A percentile compares a stretch with the other conserved stretches of the same genome.
These are phyloP conservation scores for Spodoptera frugiperda DNA, from an alignment of 1,140 invertebrate species.

Conservation along the genomic window DNA sequence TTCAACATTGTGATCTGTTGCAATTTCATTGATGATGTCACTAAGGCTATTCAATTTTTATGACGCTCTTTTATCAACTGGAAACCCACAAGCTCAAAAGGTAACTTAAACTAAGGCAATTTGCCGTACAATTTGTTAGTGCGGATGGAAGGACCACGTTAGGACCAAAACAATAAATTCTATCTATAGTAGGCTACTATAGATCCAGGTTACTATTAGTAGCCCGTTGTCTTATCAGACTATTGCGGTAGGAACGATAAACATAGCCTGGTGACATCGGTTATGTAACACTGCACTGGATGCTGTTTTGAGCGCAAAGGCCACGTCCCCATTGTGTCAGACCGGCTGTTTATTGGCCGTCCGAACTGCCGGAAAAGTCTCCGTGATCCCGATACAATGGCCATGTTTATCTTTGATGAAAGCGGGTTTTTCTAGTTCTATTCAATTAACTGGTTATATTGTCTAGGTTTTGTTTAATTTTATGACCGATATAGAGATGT, in stretches of 20 bases:
- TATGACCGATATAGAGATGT: too few relatives aligned
- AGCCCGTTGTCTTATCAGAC: not conserved
- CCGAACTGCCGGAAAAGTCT: slow-evolving; percentile 17
- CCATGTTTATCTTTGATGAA: not conserved
- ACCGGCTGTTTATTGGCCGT: slow-evolving; percentile 25
- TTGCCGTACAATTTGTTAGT: too few relatives aligned
- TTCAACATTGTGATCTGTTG: slow-evolving; percentile 17
- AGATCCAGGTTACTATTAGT: too few relatives aligned
- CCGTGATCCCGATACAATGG: slow-evolving; percentile 4
- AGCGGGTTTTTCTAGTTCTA: not conserved
- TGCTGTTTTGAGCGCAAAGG: slow-evolving; percentile 23
- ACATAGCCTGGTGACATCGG: slow-evolving; percentile 9
- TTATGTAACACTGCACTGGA: slow-evolving; percentile 1
- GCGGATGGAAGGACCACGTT: too few relatives aligned
- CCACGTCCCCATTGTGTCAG: slow-evolving; percentile 29
- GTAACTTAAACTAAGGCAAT: too few relatives aligned
- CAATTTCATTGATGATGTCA: slow-evolving; percentile 19
- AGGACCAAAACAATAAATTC: too few relatives aligned
- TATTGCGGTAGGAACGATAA: slow-evolving; percentile 4
- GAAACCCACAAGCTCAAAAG: not conserved
- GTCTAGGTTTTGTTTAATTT: too few relatives aligned
- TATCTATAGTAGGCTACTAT: too few relatives aligned
- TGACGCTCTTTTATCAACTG: not conserved
- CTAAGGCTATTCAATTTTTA: not conserved
- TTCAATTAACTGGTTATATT: too few relatives aligned